These are phyloP conservation scores for Luscinia luscinia DNA, from an alignment of 2,797 vertebrate genomes.

Conservation along the genomic window DNA sequence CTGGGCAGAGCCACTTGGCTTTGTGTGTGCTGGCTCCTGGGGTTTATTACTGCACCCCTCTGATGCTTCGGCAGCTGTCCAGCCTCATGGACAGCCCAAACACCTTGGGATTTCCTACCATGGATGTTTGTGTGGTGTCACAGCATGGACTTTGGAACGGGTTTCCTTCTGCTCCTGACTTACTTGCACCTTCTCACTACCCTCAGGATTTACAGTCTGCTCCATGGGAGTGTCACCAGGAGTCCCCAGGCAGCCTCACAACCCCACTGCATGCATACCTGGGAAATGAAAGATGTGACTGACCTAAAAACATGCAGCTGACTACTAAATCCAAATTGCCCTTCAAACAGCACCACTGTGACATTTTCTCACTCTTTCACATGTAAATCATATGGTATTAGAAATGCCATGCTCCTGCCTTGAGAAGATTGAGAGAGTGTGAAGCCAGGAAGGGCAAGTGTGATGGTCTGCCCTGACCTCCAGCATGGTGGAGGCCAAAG, in stretches of 20 bases:
- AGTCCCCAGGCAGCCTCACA: not conserved
- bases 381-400: not conserved
- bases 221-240: not conserved
- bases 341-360: fast-evolving
- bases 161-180: not conserved
- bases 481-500: not conserved
- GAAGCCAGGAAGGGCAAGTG: not conserved
- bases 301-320: not conserved
- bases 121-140: not conserved
- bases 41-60: not conserved
- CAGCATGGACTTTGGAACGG: not conserved
- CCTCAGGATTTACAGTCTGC: not conserved
- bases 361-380: not conserved
- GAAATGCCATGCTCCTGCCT: not conserved
- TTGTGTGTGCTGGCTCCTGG: not conserved
- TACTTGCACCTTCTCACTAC: not conserved
- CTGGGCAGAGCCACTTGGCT: not conserved
- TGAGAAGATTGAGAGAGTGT: not conserved
- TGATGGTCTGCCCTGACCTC: not conserved
- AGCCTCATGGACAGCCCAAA: not conserved
- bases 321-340: not conserved
- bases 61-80: not conserved
- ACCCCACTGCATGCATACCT: not conserved
- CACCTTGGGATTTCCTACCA: fast-evolving
- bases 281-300: not conserved